Base-by-base conservation (phyloP, 2,888 invertebrate genomes). In the Suillia variegata region DNA sequence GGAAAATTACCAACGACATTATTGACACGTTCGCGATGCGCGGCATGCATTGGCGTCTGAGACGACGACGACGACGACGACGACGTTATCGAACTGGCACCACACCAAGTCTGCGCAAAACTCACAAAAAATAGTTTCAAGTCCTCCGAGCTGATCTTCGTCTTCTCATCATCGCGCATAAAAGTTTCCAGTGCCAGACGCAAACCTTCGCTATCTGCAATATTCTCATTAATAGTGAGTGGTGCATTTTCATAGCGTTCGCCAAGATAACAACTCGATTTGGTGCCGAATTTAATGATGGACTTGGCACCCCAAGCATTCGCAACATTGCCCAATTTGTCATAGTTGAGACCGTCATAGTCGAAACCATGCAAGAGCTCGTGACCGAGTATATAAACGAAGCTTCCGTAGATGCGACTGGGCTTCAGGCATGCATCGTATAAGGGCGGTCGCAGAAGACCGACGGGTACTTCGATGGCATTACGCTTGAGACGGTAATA, bases 101-200 rank as follows among this genome's bases (percentile, higher is more conserved):
- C 75, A 10, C 79, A 80, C 78, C 79, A 80, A 17, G 71, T 74
- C 58, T 80, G 80, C 1, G 80, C 79, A 26, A 74, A 80, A 22
- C 76, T 74, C 10, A 74, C 56, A 59, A 80, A 80, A 61, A 80
- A 80, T 31, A 67, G 22, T 38, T 64, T 59, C 13, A 67, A 61
- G 20, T 62, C 59, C 13, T 54, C 52, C n/a, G 55, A 57, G 20
- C 58, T 61, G 5, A 62, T 49, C 31, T 52, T 54, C 12, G 8
- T 38, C 42, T 47, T 38, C 15, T 48, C 20, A 38, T 57, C 50
- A 34, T 50, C 54, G 4, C n/a, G 20, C 13, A 54, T 49, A 6
- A 66, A 73, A 0, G 76, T 71, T 33, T 74, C 74, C 15, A 73
- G 68, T 1, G 79, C 76, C 61, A 80, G 21, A 0, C 77, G 76